Base-by-base conservation (phyloP, 2,888 invertebrate species). In the Thereva unica region DNA sequence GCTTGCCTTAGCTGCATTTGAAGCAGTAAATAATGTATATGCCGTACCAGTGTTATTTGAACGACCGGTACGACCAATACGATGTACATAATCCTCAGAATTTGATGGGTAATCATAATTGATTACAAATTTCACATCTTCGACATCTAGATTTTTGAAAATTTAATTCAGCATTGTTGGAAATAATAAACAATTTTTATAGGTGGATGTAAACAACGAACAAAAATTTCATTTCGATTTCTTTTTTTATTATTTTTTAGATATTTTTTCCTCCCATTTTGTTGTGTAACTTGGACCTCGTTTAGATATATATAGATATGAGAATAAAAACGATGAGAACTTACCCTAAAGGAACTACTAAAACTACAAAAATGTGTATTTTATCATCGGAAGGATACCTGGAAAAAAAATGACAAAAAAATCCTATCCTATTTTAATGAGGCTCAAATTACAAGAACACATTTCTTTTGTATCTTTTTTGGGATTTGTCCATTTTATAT, bases 101-200 rank as follows among this genome's bases (percentile, higher is more conserved):
- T 93, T 94, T 79, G 93, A 93, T 67, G 97, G 97, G 83, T 96
- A 97, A 83, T 97, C 97, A 85, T 92, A 96, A 87, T 97, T 98
- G 85, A 98, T 95, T 76, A 98, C 97, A 86, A 94, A 97, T 85
- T 97, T 96, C 80, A 97, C 96, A 85, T 98, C 97, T 81, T 97
- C 95, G 82, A 97, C 97, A 88, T 98, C 97, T 97, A 86, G 73
- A 73, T 72, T 71, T 69, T 68, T 34, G 56, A 64, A 64, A 63
- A 56, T 56, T n/a, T 50, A 10, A 57, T 66, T 56, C 40, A 50
- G 47, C 47, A 45, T 55, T 34, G n/a, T 50, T 49, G 41, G 12
- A 41, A 50, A 23, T 23, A 35, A 59, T 52, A 52, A 35, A 9
- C 41, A 42, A 52, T 63, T 5, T 35, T 35, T 10, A 52, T 52